These are phyloP conservation scores for Blera fallax DNA, from an alignment of 2,888 invertebrate species.

Conservation along the genomic window DNA sequence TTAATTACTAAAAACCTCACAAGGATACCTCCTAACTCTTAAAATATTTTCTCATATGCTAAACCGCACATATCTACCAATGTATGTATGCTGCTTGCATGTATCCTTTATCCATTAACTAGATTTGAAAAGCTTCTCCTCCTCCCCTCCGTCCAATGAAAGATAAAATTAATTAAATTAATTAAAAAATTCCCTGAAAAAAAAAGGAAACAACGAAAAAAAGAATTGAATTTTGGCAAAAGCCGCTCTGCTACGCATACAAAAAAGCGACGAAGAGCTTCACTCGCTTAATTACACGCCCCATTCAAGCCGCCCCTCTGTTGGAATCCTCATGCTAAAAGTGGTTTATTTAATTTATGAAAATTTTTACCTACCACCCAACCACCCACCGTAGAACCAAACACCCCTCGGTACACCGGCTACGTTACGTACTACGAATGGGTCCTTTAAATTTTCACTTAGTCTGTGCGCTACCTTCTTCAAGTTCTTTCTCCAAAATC, in stretches of 20 bases:
- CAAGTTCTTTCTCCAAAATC: slow-evolving; percentile 1
- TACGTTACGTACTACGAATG: no score
- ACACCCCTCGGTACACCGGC: neutral
- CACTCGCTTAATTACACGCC: neutral
- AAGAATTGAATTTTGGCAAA: slow-evolving; percentile 27
- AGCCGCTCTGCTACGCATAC: neutral
- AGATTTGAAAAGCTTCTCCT: neutral
- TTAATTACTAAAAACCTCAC: neutral
- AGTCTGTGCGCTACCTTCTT: slow-evolving; percentile 12
- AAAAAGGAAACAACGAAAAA: neutral
- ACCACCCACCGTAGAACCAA: neutral
- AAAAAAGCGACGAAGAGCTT: neutral
- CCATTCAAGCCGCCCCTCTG: neutral
- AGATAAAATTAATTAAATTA: slow-evolving; percentile 42
- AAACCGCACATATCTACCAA: neutral
- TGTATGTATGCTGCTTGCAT: neutral
- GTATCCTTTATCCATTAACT: neutral
- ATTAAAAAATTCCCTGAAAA: slow-evolving; percentile 41
- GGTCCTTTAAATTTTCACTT: neutral
- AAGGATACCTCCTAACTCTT: neutral
- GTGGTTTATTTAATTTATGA: slow-evolving; percentile 53
- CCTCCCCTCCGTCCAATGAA: neutral
- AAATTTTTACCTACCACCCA: neutral
- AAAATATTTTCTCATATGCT: neutral
- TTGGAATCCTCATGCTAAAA: neutral